Evolutionary conservation across 2,888 invertebrate genomes (phyloP), one percentile per base, ranked within the genome.

Genomic region (Muschampia plurimacula): DNA sequence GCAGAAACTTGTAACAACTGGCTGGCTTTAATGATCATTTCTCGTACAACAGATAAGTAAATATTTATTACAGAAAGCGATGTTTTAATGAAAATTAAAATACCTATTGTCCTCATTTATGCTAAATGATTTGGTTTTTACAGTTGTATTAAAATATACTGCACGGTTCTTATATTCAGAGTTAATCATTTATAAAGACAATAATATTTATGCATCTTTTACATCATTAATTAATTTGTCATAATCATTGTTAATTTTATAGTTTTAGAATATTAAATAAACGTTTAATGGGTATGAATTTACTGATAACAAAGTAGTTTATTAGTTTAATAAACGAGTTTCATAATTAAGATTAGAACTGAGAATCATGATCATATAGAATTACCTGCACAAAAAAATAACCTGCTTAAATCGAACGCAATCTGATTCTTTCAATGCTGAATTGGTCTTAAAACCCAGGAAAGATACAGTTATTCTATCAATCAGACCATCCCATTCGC

Each of bases 381-480:
- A 13, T 5, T 3, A 13, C 15, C 22, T 22, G 22, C 22, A 22
- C 22, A 39, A 39, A 39, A 62, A 62, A 39, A 7, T 62, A 0
- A 28, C 32, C n/a, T 13, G 15, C 10, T 32, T 39, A 60, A 72
- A 52, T n/a, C 41, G 32, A 39, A 66, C 41, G 15, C 65, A 72
- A 60, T 52, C 12, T 46, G 59, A 55, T 15, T 64, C 67, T 28
- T 41, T 8, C 36, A 55, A 67, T 22, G 59, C 49, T 28, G 72
- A 67, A 67, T 72, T 55, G 72, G 44, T 41, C 41, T 57, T 64
- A 73, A 74, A 74, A 83, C 84, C 82, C 83, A 80, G 83, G 85
- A 82, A 80, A 72, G 82, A 80, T 88, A 91, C 91, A 89, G 92
- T 92, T 91, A 91, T 81, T 77, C 88, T 81, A 91, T 90, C 89